Base-by-base conservation (phyloP, 2,113 vertebrate genomes). In the Meriones unguiculatus region DNA sequence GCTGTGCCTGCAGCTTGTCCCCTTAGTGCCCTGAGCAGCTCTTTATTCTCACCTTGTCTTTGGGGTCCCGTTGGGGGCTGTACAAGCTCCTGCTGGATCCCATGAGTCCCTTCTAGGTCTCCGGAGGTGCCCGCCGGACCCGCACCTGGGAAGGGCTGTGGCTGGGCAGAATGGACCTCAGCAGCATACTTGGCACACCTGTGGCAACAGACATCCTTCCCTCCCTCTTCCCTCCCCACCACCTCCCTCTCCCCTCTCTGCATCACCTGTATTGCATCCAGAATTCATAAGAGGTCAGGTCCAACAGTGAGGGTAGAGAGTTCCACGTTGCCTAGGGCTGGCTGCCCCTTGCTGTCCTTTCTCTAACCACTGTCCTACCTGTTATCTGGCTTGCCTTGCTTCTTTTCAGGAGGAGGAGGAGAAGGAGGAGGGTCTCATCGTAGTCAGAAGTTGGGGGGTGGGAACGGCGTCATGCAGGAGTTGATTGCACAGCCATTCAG, bases 381-480 rank as follows among this genome's bases (percentile, higher is more conserved):
- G 46, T 41, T 15, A 9, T 11, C n/a, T 64, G 2, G 0, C 64
- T 91, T 64, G 90, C 65, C 1, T 41, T 35, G 54, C 25, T 46
- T 85, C 28, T 76, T 87, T 91, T 41, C 5, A 24, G 93, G 95
- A 97, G 96, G 57, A 57, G 57, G 14, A 57, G 54, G 54, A 57
- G 57, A 14, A 18, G 95, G 95, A 97, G 96, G 95, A 97, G 96
- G 97, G 97, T 93, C 82, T 28, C 59, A 46, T 89, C 70, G 1
- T 72, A 73, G 94, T 87, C 88, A 73, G 80, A 90, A 93, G 96
- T 96, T 96, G 97, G 94, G 96, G 95, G 97, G 96, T 96, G 95
- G 85, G 96, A 96, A 96, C 46, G 91, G 93, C 97, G 89, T 96
- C 97, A 70, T 92, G 84, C 94, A 95, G 97, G 97, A 76, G 88